Base-by-base conservation (phyloP, 2,888 invertebrate species). In the Polydrusus tereticollis region DNA sequence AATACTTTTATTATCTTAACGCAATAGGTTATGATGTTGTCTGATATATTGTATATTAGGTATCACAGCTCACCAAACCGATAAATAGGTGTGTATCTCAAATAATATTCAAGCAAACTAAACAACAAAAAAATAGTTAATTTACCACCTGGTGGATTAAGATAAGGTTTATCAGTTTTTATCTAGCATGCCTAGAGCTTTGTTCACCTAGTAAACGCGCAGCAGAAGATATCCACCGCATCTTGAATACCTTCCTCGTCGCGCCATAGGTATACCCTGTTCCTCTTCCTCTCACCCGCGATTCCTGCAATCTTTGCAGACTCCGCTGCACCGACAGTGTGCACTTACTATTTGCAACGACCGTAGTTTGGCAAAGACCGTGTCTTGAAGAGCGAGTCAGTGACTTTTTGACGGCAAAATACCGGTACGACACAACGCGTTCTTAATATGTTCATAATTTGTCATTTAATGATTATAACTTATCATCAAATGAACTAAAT, bases 331-430 rank as follows among this genome's bases (percentile, higher is more conserved):
- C 47, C 69, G 52, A 33, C 62, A 60, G 66, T 55, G 26, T 55
- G 66, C 57, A 58, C 23, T 43, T 23, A 57, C 47, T 47, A 58
- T 38, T 47, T 18, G 58, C 63, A 50, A 65, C 70, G 65, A 70
- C 62, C 57, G 55, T 64, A 71, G 70, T 71, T 59, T 71, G 52
- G 71, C 71, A 71, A 66, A 71, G 66, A 55, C 66, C 60, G 71
- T 66, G 36, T 65, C 65, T 59, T 65, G 66, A 57, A 70, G 70
- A 52, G 38, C 67, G 50, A 71, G 71, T 71, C 71, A 71, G 55
- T 71, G 65, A 71, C 71, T 66, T 66, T 43, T 64, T 38, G 23
- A 36, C 38, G 59, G 29, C 58, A n/a, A 33, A 45, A 52, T 58
- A 59, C 64, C 66, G 71, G 62, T 66, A 71, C 52, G 47, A 66